phyloP scores from a whole-genome alignment of 2,797 vertebrate genomes.

The Pseudocheirus occidentalis region DNA sequence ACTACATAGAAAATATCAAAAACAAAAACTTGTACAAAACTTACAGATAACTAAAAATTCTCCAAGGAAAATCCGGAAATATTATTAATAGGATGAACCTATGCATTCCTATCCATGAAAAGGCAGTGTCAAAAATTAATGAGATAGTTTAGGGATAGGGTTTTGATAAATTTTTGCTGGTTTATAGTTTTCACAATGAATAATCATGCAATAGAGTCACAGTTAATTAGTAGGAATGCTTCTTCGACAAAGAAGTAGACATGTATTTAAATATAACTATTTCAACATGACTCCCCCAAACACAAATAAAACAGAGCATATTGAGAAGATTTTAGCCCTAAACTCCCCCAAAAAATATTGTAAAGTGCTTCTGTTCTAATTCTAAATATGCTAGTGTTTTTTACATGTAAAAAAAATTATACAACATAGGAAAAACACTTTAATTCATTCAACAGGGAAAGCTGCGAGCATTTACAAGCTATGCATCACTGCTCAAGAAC shows the following conservation, averaged over 20 bases:
- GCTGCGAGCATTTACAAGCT: constrained; percentile 91
- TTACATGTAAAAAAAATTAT: constrained; percentile 38
- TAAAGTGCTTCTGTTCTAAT: constrained; percentile 1
- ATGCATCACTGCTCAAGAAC: constrained; percentile 91
- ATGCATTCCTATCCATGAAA: neutral
- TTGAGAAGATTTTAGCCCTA: neutral
- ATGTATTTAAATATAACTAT: neutral
- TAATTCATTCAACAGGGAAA: constrained; percentile 84
- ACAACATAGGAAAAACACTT: neutral
- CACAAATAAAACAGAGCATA: neutral
- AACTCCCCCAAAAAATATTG: neutral
- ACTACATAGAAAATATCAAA: neutral
- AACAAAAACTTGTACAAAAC: neutral
- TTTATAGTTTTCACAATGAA: neutral
- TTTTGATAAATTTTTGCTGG: neutral
- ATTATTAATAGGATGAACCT: neutral
- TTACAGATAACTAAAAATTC: neutral
- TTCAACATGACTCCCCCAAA: neutral
- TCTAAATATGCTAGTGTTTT: constrained; percentile 19
- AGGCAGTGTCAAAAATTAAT: neutral
- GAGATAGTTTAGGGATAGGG: neutral
- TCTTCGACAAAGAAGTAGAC: neutral
- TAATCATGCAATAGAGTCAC: neutral
- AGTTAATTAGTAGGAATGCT: neutral
- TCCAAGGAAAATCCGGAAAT: neutral